Percentiles rank a stretch among this genome's conserved stretches.
Evolutionary conservation across 1,140 invertebrate genomes (phyloP).

Genomic region (Pantala flavescens): DNA sequence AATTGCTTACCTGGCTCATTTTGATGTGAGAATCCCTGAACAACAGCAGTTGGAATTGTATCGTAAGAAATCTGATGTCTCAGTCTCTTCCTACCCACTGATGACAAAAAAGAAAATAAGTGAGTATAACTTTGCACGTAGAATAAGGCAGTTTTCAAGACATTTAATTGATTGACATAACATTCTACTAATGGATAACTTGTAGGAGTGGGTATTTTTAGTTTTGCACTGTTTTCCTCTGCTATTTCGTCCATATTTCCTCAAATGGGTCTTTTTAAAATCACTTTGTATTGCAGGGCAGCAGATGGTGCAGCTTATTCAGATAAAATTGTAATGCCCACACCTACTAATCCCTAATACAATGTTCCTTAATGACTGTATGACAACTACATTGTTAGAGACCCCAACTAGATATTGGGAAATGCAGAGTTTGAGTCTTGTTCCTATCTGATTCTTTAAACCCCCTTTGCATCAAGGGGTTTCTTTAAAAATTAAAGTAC

Average conservation of each 20-base stretch:
- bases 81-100: neutral
- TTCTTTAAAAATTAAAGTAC: too few species aligned
- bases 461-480: too few species aligned
- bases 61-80: neutral
- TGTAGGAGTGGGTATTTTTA: neutral
- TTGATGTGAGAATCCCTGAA: neutral
- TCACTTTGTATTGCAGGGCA: too few species aligned
- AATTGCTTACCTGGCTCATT: neutral
- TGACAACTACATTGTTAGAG: too few species aligned
- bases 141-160: neutral
- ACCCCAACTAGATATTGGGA: too few species aligned
- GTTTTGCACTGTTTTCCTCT: slow-evolving; percentile 20
- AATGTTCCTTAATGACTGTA: too few species aligned
- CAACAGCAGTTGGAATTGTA: neutral
- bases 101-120: neutral
- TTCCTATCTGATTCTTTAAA: too few species aligned
- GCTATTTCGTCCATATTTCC: slow-evolving; percentile 12
- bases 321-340: too few species aligned
- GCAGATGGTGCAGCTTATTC: too few species aligned
- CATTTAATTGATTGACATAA: neutral
- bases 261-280: neutral
- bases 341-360: too few species aligned
- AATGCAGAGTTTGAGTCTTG: too few species aligned
- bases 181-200: neutral
- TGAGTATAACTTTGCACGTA: neutral